Conservation (phyloP, 1,140 invertebrate species). For the Thaumatotibia leucotreta region DNA sequence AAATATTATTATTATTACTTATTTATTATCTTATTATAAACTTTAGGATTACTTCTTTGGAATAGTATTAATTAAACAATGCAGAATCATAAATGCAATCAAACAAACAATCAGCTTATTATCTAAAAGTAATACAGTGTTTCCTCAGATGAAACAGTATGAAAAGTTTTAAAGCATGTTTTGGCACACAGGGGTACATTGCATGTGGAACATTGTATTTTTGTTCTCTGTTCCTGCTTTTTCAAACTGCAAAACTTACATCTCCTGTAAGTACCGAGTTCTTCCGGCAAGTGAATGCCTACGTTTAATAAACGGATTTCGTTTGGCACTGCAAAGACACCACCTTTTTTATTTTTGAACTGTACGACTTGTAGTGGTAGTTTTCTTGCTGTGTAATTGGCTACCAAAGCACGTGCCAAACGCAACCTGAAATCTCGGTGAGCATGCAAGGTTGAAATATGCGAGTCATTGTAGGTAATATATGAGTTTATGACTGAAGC, state of each 20-base stretch:
- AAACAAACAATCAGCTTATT: too few relatives aligned
- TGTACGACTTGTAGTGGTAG: not conserved
- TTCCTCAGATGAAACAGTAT: too few relatives aligned
- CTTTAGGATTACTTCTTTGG: too few relatives aligned
- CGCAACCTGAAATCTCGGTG: constrained; percentile 7
- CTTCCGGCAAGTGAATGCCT: not conserved
- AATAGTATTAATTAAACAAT: too few relatives aligned
- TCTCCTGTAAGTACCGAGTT: not conserved
- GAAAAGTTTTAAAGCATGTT: not conserved
- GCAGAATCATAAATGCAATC: too few relatives aligned
- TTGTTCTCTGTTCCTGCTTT: not conserved
- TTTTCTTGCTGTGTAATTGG: not conserved
- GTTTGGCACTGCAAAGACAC: not conserved
- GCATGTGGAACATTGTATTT: not conserved
- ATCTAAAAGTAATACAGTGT: too few relatives aligned
- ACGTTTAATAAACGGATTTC: not conserved
- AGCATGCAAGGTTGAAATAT: not conserved
- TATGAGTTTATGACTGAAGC: constrained; percentile 15
- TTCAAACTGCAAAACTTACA: not conserved
- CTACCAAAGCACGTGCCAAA: not conserved
- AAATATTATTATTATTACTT: too few relatives aligned
- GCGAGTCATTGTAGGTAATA: not conserved
- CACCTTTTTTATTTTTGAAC: constrained; percentile 13
- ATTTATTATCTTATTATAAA: too few relatives aligned
- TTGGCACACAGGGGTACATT: not conserved